Percentiles rank a stretch among this genome's conserved stretches.
Conservation (phyloP, 2,797 vertebrate genomes). For the Sarcophilus harrisii region DNA sequence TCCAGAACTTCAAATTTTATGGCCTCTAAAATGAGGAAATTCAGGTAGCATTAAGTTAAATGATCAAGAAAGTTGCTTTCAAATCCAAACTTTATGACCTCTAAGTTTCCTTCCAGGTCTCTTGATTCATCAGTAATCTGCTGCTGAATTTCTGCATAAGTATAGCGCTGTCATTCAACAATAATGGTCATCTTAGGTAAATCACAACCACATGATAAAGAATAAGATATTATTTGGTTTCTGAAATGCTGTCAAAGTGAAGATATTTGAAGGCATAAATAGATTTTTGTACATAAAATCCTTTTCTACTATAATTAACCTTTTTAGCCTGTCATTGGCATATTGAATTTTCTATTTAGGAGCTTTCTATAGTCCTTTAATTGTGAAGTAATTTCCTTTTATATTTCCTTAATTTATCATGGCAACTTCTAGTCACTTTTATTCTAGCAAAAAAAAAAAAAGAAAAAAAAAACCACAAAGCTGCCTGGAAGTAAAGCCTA, state of each 20-base stretch:
- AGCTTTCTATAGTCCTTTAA: not conserved
- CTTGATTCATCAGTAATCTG: not conserved
- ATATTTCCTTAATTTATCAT: not conserved
- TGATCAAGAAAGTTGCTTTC: not conserved
- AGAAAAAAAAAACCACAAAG: too few species aligned
- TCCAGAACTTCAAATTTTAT: not conserved
- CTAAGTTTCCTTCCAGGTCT: not conserved
- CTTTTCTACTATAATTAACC: not conserved
- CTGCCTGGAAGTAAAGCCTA: not conserved
- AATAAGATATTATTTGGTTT: not conserved
- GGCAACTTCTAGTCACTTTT: not conserved
- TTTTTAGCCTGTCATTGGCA: not conserved
- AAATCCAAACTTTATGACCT: not conserved
- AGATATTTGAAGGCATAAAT: not conserved
- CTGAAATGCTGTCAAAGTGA: not conserved
- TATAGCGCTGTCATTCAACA: not conserved
- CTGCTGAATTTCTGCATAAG: not conserved
- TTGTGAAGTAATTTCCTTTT: not conserved
- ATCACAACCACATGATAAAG: not conserved
- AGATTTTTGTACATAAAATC: not conserved
- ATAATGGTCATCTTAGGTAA: not conserved
- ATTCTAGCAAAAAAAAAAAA: not conserved
- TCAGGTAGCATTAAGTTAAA: not conserved
- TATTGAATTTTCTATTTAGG: not conserved
- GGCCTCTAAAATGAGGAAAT: not conserved